Evolutionary conservation across 2,888 invertebrate genomes (phyloP).

Genomic region (Cloeon dipterum): DNA sequence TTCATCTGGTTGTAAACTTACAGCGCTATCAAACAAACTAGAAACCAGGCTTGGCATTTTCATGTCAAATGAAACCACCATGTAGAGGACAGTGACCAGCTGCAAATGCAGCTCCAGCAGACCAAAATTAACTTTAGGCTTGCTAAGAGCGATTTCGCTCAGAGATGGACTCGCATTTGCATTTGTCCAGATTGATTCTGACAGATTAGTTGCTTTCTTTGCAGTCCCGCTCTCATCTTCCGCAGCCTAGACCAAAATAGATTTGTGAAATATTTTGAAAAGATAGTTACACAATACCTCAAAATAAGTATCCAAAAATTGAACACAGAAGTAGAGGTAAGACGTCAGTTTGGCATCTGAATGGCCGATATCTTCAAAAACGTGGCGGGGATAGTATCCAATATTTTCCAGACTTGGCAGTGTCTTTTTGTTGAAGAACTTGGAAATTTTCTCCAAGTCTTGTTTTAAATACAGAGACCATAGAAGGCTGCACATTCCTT

Average conservation of each 20-base stretch:
- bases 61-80: conserved; percentile 54
- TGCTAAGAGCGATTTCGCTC: conserved; percentile 39
- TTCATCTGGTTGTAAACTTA: too few species aligned
- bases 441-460: conserved; percentile 47
- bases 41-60: conserved; percentile 45
- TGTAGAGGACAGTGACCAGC: conserved; percentile 48
- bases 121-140: conserved; percentile 48
- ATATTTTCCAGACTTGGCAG: too few species aligned
- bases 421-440: conserved; percentile 40
- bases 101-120: conserved; percentile 61
- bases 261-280: conserved; percentile 21
- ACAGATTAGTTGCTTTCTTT: too few species aligned
- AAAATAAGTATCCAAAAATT: conserved; percentile 29
- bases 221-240: too few species aligned
- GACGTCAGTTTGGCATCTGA: conserved; percentile 28
- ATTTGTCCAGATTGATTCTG: too few species aligned
- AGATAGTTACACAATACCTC: conserved; percentile 22
- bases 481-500: conserved; percentile 58
- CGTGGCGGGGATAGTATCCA: too few species aligned
- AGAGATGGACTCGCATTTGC: conserved; percentile 7
- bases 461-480: conserved; percentile 80
- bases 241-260: too few species aligned
- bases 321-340: conserved; percentile 20
- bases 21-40: conserved; percentile 52
- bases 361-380: conserved; percentile 41